Conservation (phyloP, 1,140 invertebrate species). For the Saxidomus purpurata region DNA sequence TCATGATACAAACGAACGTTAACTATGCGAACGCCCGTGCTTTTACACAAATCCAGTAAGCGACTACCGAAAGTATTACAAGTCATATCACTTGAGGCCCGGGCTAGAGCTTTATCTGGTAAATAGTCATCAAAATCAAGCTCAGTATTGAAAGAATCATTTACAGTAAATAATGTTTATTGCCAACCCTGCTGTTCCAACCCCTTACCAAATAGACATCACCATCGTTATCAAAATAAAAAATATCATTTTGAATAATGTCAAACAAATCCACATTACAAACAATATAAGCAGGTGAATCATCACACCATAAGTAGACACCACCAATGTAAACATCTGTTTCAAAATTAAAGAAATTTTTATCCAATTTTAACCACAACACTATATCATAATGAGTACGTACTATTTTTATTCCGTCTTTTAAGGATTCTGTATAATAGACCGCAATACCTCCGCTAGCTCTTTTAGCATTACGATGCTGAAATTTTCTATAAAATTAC, state of each 20-base stretch:
- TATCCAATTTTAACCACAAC: conserved; percentile 34
- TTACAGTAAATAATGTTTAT: background rate
- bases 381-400: conserved; percentile 21
- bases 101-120: background rate
- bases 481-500: conserved; percentile 50
- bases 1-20: too few species aligned
- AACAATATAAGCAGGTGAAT: background rate
- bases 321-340: conserved; percentile 46
- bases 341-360: conserved; percentile 16
- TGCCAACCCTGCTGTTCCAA: background rate
- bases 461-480: conserved; percentile 18
- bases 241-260: conserved; percentile 4
- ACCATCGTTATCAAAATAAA: background rate
- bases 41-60: background rate
- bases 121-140: background rate
- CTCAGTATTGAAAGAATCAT: background rate
- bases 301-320: background rate
- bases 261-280: conserved; percentile 28
- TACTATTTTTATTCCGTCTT: background rate
- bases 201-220: background rate
- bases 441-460: conserved; percentile 10
- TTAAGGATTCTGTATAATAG: background rate
- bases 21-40: background rate
- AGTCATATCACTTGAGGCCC: background rate
- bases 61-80: background rate